Conservation (phyloP, 2,113 vertebrate species). For the Riparia riparia region DNA sequence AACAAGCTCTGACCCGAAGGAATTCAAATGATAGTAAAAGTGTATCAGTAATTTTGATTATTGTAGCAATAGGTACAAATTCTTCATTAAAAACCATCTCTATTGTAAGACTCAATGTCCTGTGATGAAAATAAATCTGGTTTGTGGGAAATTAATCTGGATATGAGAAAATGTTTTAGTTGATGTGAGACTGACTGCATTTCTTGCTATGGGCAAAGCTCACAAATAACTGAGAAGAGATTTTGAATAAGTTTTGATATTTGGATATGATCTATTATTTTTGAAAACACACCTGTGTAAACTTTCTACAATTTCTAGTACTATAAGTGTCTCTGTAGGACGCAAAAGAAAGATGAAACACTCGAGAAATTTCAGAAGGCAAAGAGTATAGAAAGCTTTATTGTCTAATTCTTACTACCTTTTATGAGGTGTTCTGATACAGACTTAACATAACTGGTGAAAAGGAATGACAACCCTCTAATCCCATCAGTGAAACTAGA, state of each 20-base stretch:
- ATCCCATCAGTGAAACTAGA: no score
- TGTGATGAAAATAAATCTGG: not conserved
- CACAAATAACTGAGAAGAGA: not conserved
- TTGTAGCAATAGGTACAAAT: not conserved
- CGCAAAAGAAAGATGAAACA: no score
- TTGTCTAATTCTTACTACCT: no score
- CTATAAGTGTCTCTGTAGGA: not conserved
- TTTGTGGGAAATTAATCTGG: not conserved
- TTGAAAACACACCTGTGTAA: not conserved
- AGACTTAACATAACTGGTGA: no score
- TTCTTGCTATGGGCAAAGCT: not conserved
- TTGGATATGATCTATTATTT: not conserved
- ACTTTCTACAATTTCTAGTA: not conserved
- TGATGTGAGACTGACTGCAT: not conserved
- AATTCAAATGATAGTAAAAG: not conserved
- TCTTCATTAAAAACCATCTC: not conserved
- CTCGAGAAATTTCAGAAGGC: no score
- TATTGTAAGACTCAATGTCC: not conserved
- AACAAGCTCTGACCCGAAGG: not conserved
- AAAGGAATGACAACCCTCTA: no score
- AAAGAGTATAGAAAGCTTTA: no score
- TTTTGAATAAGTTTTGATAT: not conserved
- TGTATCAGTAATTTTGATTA: not conserved
- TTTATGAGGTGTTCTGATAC: no score
- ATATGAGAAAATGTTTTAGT: not conserved